Conservation (phyloP, 2,797 vertebrate species). For the Chrosomus eos region DNA sequence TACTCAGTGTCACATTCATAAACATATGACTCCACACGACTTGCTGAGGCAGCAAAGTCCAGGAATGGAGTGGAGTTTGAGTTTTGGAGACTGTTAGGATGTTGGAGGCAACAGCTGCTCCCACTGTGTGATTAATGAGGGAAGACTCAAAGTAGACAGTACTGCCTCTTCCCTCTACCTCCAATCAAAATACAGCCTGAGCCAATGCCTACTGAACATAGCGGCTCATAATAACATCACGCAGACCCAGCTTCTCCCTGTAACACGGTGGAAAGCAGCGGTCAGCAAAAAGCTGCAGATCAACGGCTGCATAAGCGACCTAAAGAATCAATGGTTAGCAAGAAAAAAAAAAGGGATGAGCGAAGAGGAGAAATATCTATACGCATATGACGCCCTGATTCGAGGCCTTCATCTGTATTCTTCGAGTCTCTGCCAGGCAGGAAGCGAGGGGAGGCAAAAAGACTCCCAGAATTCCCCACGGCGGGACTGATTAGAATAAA, state of each 20-base stretch:
- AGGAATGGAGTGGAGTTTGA: conserved; percentile 72
- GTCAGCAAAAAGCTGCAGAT: conserved; percentile 12
- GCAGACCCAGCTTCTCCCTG: background rate
- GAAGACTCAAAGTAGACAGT: conserved; percentile 63
- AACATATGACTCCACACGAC: conserved; percentile 45
- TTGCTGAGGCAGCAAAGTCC: conserved; percentile 72
- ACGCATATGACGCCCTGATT: conserved; percentile 40
- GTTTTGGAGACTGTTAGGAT: conserved; percentile 41
- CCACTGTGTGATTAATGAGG: conserved; percentile 71
- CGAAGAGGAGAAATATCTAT: conserved; percentile 19
- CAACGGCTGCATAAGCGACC: conserved; percentile 11
- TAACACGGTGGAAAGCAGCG: background rate
- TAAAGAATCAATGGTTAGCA: background rate
- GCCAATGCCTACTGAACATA: conserved; percentile 19
- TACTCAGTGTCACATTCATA: conserved; percentile 29
- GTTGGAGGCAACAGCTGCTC: conserved; percentile 70
- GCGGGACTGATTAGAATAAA: conserved; percentile 49
- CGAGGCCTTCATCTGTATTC: conserved; percentile 37
- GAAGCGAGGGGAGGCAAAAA: conserved; percentile 44
- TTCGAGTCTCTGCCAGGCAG: conserved; percentile 10
- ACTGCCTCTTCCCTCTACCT: conserved; percentile 56
- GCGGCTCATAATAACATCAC: conserved; percentile 8
- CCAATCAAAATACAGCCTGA: conserved; percentile 41
- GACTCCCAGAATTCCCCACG: conserved; percentile 43
- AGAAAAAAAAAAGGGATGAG: background rate